Conservation (phyloP, 2,113 vertebrate genomes). For the Pluvialis apricaria region DNA sequence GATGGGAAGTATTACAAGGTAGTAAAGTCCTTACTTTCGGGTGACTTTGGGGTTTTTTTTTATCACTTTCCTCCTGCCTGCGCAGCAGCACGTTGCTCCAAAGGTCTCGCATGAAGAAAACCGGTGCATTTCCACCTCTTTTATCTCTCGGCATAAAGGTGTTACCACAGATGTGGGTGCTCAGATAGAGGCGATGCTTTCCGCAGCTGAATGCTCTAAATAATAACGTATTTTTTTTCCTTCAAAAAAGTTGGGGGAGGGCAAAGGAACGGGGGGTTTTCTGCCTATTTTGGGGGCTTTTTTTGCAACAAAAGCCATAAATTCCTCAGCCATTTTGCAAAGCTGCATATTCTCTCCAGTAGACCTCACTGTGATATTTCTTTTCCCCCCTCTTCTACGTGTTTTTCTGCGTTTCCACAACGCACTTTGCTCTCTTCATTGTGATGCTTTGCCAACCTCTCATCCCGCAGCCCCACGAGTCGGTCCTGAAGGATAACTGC, state of each 20-base stretch:
- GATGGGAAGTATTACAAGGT: slow-evolving; percentile 69
- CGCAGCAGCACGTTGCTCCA: no score
- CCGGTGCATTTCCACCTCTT: not conserved
- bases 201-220: not conserved
- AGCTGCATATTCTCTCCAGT: accelerated
- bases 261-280: not conserved
- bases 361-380: no score
- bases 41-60: not conserved
- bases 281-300: not conserved
- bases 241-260: not conserved
- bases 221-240: not conserved
- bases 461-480: slow-evolving; percentile 66
- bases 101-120: not conserved
- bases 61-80: not conserved
- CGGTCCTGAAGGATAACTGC: slow-evolving; percentile 66
- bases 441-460: not conserved
- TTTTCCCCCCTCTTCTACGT: accelerated
- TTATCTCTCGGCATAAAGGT: no score
- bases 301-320: not conserved
- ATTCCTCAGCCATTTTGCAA: not conserved
- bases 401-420: not conserved
- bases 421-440: no score
- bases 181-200: accelerated
- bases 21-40: accelerated
- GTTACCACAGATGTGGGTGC: not conserved